Percentiles rank a stretch among this genome's conserved stretches.
phyloP scores from a whole-genome alignment of 2,888 invertebrate species.

The Gerosis bhagava region DNA sequence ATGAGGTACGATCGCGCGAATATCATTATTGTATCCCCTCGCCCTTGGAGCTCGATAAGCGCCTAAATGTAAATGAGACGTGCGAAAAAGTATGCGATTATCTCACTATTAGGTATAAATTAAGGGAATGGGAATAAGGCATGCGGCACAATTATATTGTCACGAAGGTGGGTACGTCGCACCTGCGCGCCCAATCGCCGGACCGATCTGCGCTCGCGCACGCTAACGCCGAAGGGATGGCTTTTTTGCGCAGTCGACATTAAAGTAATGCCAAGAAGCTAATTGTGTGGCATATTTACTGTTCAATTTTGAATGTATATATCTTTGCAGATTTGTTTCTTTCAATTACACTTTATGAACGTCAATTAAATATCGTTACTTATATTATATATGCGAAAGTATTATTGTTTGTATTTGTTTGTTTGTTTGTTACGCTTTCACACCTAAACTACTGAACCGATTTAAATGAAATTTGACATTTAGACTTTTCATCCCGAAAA shows the following conservation, averaged over 20 bases:
- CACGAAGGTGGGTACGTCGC: constrained; percentile 59
- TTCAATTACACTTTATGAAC: too few species aligned
- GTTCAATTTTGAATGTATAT: too few species aligned
- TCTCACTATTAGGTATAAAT: constrained; percentile 80
- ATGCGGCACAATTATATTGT: constrained; percentile 79
- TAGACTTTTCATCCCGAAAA: too few species aligned
- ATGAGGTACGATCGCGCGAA: constrained; percentile 46
- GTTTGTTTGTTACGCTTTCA: too few species aligned
- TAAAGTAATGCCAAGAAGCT: constrained; percentile 14
- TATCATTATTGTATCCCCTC: constrained; percentile 67
- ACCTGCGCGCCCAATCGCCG: constrained; percentile 47
- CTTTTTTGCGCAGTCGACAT: constrained; percentile 26
- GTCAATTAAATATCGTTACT: too few species aligned
- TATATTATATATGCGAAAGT: too few species aligned
- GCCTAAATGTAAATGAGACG: constrained; percentile 77
- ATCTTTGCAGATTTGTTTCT: too few species aligned
- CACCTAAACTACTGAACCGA: too few species aligned
- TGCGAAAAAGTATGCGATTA: constrained; percentile 73
- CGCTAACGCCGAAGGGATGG: constrained; percentile 44
- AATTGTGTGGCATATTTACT: not conserved
- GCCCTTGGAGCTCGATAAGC: constrained; percentile 51
- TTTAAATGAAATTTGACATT: too few species aligned
- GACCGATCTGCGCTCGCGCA: constrained; percentile 52
- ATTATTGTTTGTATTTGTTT: too few species aligned
- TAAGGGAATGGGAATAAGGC: constrained; percentile 69